Evolutionary conservation across 2,797 vertebrate species (phyloP).

Genomic region (Rhynchotus rufescens): DNA sequence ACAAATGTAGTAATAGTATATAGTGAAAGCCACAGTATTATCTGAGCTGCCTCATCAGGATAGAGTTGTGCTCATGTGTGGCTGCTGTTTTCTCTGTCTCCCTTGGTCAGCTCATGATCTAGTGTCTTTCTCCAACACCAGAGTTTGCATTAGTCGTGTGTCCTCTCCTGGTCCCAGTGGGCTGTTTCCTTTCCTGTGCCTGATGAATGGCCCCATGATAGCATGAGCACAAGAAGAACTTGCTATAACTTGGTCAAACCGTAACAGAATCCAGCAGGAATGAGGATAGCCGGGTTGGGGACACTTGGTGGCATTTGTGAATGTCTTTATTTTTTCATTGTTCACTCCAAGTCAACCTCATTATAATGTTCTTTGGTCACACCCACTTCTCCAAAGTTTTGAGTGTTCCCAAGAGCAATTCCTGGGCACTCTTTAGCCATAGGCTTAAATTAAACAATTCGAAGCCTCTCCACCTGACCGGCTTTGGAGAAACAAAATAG

Average conservation of each 20-base stretch:
- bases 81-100: not conserved
- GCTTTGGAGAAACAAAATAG: not conserved
- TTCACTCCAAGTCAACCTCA: not conserved
- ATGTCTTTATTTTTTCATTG: fast-evolving
- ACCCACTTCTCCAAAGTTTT: not conserved
- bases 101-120: not conserved
- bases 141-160: not conserved
- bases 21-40: not conserved
- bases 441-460: not conserved
- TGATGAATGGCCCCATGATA: not conserved
- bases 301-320: not conserved
- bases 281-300: not conserved
- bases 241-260: not conserved
- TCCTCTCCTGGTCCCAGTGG: not conserved
- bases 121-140: too few species aligned
- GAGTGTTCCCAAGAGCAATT: not conserved
- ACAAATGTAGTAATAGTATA: not conserved
- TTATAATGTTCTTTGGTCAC: not conserved
- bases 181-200: not conserved
- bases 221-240: not conserved
- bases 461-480: fast-evolving
- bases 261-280: not conserved
- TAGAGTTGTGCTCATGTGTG: not conserved
- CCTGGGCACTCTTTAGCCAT: not conserved
- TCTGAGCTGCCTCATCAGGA: slow-evolving; percentile 1